Evolutionary conservation across 2,888 invertebrate species (phyloP), one percentile per base, ranked within the genome.

Genomic region (Spodoptera picta): DNA sequence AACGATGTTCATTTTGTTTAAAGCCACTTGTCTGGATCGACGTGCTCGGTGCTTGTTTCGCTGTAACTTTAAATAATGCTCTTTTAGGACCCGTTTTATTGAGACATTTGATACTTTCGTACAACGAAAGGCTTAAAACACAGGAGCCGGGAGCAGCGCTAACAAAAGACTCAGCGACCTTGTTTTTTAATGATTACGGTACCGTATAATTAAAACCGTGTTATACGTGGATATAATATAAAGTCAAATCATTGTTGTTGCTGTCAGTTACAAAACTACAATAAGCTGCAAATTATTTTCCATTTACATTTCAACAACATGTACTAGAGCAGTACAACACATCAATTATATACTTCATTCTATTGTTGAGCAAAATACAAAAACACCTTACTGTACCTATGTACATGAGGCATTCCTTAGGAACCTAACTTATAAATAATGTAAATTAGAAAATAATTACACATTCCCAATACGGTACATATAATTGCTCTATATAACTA

Each of bases 1-100:
- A 87, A 80, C 77, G 75, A 83, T 82, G 83, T 82, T 83, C 84
- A 81, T 85, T 88, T 85, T 87, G 81, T 88, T 83, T 82, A 77
- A 79, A 78, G 78, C 76, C 75, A 77, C 83, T 83, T 83, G 82
- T 64, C 73, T 62, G 79, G 79, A 83, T 83, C 78, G 81, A 77
- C 76, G 78, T 82, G 73, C 77, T 77, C 75, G 78, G 77, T 82
- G 73, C 77, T 77, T 76, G 79, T 77, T 71, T 80, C 65, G 60
- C 84, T 80, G 79, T 83, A 86, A 85, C 85, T 82, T 81, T 83
- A 85, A 86, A 81, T 76, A 69, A 79, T 73, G 69, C 69, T 65
- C 64, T 77, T 80, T 79, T 74, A 76, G 63, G 71, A 70, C 60
- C 54, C 57, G 65, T 67, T 79, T 71, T 78, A 66, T 69, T 69